Base-by-base conservation (phyloP, 2,888 invertebrate species). In the Cyclophora punctaria region DNA sequence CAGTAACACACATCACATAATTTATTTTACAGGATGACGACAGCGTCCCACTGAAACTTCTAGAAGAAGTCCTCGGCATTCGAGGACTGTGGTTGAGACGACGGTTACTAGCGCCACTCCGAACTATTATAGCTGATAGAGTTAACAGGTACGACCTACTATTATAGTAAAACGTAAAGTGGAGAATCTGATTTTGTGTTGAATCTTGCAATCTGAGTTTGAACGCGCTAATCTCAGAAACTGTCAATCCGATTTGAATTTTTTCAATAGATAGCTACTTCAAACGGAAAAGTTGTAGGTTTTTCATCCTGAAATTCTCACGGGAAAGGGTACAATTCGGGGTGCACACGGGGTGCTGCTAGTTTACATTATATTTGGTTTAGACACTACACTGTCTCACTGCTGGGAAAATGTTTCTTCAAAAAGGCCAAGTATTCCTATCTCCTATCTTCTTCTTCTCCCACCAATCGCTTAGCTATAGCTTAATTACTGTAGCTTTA, bases 51-150 rank as follows among this genome's bases (percentile, higher is more conserved):
- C 51, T 88, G 20, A 73, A 80, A 40, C 58, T 88, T 42, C 62
- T 88, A 3, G 87, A 88, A 58, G 87, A 88, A 59, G 83, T 86
- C 3, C 64, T 88, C 20, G 86, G 86, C 2, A 76, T 86, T 7
- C 67, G 86, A 46, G 87, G 87, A 0, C 54, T 87, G 41, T 88
- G 87, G 87, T 60, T 88, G 41, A 63, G 87, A 41, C 65, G 87
- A 3, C 70, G 82, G 2, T 55, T 88, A 41, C 71, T 88, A 0
- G 87, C 87, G 1, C 87, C 87, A 0, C 68, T 88, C 0, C 67
- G 87, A 49, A 86, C 87, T 2, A 62, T 88, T 35, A 87, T 88
- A 52, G 84, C 81, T 0, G 87, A 88, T 55, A 64, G 87, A 61
- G 86, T 87, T 4, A 83, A 87, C 54, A 85, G 78, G 87, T 86